A percentile compares a stretch with the other conserved stretches of the same genome.
phyloP scores from a whole-genome alignment of 2,888 invertebrate genomes.

The Epirrhoe alternata region DNA sequence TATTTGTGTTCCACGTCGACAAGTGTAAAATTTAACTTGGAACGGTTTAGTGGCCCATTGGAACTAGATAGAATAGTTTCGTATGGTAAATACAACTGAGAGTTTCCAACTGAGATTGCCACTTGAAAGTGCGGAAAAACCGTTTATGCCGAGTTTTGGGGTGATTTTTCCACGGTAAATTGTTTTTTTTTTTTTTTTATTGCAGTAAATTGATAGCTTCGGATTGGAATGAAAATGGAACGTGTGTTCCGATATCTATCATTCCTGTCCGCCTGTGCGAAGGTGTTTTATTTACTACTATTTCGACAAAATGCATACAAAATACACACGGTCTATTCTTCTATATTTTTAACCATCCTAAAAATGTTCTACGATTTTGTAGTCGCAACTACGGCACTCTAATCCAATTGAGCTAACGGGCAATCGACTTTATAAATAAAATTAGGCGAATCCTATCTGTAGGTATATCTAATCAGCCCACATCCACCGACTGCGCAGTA shows the following conservation, averaged over 20 bases:
- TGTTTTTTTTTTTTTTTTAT: slow-evolving; percentile 37
- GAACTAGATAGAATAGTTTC: slow-evolving; percentile 58
- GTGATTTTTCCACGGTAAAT: slow-evolving; percentile 28
- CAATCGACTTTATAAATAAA: no score
- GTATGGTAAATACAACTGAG: slow-evolving; percentile 50
- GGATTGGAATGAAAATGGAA: slow-evolving; percentile 3
- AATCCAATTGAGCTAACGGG: no score
- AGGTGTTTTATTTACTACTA: background rate
- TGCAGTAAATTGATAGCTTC: slow-evolving; percentile 28
- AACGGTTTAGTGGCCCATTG: slow-evolving; percentile 65
- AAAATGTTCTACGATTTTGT: no score
- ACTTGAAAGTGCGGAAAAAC: slow-evolving; percentile 36
- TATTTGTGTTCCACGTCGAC: slow-evolving; percentile 63
- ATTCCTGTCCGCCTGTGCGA: background rate
- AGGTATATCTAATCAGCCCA: no score
- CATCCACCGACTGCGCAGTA: no score
- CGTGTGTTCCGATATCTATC: background rate
- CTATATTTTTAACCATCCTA: no score
- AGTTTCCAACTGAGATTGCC: slow-evolving; percentile 40
- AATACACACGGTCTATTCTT: no score
- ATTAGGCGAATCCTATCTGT: no score
- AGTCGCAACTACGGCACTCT: no score
- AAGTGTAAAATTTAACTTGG: slow-evolving; percentile 64
- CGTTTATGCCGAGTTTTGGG: slow-evolving; percentile 32
- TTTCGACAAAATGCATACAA: background rate